Evolutionary conservation across 1,140 invertebrate genomes (phyloP).

Genomic region (Tyrophagus putrescentiae): DNA sequence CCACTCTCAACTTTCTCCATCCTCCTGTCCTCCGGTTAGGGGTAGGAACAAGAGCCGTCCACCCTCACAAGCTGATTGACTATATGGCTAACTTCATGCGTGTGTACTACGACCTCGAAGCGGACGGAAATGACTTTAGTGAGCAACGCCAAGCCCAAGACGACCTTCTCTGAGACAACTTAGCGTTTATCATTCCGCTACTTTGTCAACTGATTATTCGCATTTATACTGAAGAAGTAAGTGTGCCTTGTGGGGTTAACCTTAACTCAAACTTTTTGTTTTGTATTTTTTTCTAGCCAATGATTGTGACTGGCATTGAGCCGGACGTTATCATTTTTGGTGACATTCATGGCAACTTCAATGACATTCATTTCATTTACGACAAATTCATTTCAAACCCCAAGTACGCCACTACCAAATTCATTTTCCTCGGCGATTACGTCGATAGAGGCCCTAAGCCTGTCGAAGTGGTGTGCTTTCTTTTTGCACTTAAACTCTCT

Average conservation of each 20-base stretch:
- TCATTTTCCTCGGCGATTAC: constrained; percentile 52
- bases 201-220: not conserved
- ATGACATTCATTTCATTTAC: constrained; percentile 45
- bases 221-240: not conserved
- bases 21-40: no score
- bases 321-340: constrained; percentile 1
- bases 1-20: no score
- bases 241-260: not conserved
- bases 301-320: no score
- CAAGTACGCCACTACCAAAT: constrained; percentile 40
- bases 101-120: not conserved
- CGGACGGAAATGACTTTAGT: not conserved
- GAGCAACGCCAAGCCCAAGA: not conserved
- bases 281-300: no score
- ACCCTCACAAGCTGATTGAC: not conserved
- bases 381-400: constrained; percentile 45
- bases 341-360: constrained; percentile 46
- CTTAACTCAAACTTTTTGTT: no score
- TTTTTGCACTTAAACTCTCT: constrained; percentile 47
- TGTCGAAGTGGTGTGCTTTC: constrained; percentile 39
- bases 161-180: not conserved
- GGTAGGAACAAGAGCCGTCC: not conserved
- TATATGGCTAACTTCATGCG: not conserved
- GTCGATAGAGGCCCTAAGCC: constrained; percentile 47
- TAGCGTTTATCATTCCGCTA: not conserved